phyloP scores from a whole-genome alignment of 2,113 vertebrate genomes.

The Triplophysa dalaica region DNA sequence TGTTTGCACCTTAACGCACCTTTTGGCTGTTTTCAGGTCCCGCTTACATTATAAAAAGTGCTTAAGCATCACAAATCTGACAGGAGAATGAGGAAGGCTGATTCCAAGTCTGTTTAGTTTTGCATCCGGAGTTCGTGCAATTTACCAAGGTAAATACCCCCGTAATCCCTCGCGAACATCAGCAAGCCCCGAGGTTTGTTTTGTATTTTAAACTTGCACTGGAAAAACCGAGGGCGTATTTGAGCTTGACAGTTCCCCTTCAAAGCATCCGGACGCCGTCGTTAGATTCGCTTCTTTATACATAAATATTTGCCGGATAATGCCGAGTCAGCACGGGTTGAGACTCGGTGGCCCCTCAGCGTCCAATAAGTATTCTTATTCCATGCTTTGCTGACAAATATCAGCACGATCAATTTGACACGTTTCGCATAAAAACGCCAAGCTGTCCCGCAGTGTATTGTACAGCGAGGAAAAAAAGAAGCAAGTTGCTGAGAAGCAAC shows the following conservation, averaged over 20 bases:
- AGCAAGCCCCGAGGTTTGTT: constrained; percentile 10
- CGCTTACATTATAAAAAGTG: constrained; percentile 3
- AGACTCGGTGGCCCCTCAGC: neutral
- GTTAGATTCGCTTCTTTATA: neutral
- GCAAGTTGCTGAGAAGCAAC: constrained; percentile 17
- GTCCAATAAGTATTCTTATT: constrained; percentile 33
- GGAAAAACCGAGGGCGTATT: neutral
- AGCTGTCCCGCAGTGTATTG: constrained; percentile 6
- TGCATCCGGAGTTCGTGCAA: constrained; percentile 1
- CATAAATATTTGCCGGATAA: neutral
- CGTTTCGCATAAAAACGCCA: constrained; percentile 10
- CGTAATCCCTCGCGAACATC: neutral
- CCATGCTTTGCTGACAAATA: constrained; percentile 21
- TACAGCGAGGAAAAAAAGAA: neutral
- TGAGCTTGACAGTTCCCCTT: constrained; percentile 13
- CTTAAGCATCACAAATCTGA: constrained; percentile 18
- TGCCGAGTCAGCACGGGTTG: constrained; percentile 5
- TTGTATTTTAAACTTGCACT: constrained; percentile 1
- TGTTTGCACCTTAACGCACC: neutral
- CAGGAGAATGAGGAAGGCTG: neutral
- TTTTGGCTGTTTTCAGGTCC: neutral
- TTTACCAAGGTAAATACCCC: constrained; percentile 22
- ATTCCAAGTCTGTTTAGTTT: constrained; percentile 4
- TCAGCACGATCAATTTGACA: constrained; percentile 22
- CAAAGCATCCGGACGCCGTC: neutral